Evolutionary conservation across 2,888 invertebrate genomes (phyloP), one percentile per base, ranked within the genome.

Genomic region (Pseudococcus jackbeardsleyi): DNA sequence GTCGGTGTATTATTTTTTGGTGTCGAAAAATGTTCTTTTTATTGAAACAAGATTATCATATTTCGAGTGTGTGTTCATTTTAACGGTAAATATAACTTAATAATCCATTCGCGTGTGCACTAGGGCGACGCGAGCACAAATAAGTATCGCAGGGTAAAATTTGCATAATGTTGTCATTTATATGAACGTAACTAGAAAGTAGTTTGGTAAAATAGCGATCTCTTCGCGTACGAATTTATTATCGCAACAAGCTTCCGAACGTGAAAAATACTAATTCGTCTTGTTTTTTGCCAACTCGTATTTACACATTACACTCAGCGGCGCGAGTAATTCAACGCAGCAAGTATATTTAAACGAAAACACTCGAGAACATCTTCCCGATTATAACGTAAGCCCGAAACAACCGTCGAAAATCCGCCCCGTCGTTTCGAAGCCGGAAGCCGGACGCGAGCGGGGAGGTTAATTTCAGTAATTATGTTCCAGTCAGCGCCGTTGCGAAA

Each of bases 161-260:
- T 82, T 82, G 46, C 79, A 82, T 82, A 82, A 82, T 82, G 79
- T 46, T 46, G 79, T 82, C 79, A 82, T 82, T 82, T 82, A 82
- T 82, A 82, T 82, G 79, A 82, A 82, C 79, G 46, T 82, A 42
- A 46, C 79, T 46, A 46, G 46, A 46, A 82, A 82, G 19, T 19
- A 82, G 79, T 82, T 82, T 19, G 19, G 19, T 46, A 46, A 9
- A 42, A 82, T 46, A 82, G 79, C 33, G 46, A 82, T 82, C 46
- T 33, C 11, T 46, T 19, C 19, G 33, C 19, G 46, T 42, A 46
- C n/a, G 19, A 82, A 82, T 82, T 39, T 82, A 64, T 22, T 64
- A 64, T 12, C 22, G 64, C 64, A 22, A 22, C 64, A 19, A 64
- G 64, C 22, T 64, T 64, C 22, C 22, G 22, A 64, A 64, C 64